Evolutionary conservation across 1,140 invertebrate genomes (phyloP), one percentile per base, ranked within the genome.

Genomic region (Drosophila nikananu): DNA sequence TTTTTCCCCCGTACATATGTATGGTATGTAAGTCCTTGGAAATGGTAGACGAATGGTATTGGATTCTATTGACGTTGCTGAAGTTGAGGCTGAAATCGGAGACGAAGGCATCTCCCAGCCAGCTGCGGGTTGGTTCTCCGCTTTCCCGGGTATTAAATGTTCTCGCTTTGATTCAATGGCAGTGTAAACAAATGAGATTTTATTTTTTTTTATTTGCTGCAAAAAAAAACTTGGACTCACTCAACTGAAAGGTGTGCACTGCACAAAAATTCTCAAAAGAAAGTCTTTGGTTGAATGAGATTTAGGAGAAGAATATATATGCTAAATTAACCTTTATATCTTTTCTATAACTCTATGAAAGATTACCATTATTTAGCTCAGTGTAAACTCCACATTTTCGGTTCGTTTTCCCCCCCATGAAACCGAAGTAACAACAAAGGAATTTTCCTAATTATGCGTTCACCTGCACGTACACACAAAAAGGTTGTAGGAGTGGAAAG

Each of bases 381-480:
- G 66, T 71, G 70, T 12, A n/a, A 17, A 21, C 23, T 23, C 6
- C 51, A 15, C 46, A 23, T 44, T 70, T 54, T 37, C n/a, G 2
- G 27, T 30, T 32, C 19, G 65, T 21, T 70, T 57, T 71, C 7
- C 37, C 30, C 17, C 42, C 52, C 35, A n/a, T 15, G 21, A 51
- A 39, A 39, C 51, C 64, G 27, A 46, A 67, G 51, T 49, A 64
- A 67, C 67, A 78, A 81, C 83, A 86, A 87, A 77, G 58, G 68
- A 82, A 86, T 87, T 87, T 86, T 79, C 79, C 83, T 86, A 86
- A 86, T 86, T 86, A 82, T 86, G 83, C 83, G 83, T 86, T 86
- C 68, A 74, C 78, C 74, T 84, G 82, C 82, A 84, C 83, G 82
- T 84, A 78, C 82, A 62, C 72, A 74, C 25, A 74, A 12, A 52